These are phyloP conservation scores for Martes martes DNA, from an alignment of 2,113 vertebrate genomes.

Conservation along the genomic window DNA sequence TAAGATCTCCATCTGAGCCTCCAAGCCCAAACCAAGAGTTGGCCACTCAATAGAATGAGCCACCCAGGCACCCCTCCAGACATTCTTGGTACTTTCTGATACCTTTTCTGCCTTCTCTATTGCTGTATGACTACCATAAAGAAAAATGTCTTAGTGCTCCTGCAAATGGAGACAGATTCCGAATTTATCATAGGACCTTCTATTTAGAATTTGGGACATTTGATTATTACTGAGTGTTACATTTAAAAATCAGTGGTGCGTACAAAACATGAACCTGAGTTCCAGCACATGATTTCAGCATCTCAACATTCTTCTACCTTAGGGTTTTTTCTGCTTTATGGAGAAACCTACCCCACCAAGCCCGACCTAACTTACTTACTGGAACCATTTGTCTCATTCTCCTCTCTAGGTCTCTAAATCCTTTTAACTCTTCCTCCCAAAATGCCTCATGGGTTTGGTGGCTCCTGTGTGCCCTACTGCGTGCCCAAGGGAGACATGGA, in stretches of 20 bases:
- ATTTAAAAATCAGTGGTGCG: not conserved
- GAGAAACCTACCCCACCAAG: not conserved
- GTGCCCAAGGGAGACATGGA: not conserved
- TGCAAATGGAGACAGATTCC: not conserved
- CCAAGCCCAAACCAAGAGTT: not conserved
- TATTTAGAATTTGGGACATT: not conserved
- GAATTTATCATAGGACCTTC: not conserved
- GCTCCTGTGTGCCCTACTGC: not conserved
- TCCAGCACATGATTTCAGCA: not conserved
- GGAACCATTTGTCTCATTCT: not conserved
- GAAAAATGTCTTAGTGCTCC: rapidly evolving
- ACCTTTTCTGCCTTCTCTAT: not conserved
- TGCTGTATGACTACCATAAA: not conserved
- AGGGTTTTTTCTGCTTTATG: not conserved
- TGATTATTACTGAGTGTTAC: not conserved
- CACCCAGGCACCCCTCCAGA: not conserved
- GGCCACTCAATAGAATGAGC: not conserved
- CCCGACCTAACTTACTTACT: not conserved
- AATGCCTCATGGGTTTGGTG: not conserved
- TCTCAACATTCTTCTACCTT: not conserved
- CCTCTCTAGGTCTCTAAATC: not conserved
- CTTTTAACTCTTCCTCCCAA: not conserved
- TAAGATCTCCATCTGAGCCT: not conserved
- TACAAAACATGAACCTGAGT: not conserved
- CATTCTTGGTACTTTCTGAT: not conserved